phyloP scores from a whole-genome alignment of 2,888 invertebrate genomes.

The Aquatica leii region DNA sequence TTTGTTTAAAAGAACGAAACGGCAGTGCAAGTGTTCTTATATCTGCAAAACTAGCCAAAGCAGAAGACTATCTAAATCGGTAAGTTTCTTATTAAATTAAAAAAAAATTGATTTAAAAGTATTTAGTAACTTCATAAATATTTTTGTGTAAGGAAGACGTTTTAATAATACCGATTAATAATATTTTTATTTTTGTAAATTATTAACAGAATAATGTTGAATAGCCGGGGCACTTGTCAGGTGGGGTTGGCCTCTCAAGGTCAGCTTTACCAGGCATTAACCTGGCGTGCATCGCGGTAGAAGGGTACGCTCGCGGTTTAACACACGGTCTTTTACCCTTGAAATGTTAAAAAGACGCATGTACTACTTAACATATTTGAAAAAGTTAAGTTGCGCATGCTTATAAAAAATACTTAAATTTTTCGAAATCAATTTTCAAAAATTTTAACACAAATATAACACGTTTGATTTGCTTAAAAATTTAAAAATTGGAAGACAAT shows the following conservation, averaged over 20 bases:
- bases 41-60: too few relatives aligned
- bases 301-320: constrained; percentile 36
- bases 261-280: constrained; percentile 55
- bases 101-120: too few relatives aligned
- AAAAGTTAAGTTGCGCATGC: constrained; percentile 22
- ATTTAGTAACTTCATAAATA: too few relatives aligned
- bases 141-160: too few relatives aligned
- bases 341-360: constrained; percentile 20
- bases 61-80: not conserved
- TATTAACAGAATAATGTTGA: constrained; percentile 35
- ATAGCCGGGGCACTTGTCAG: constrained; percentile 39
- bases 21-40: constrained; percentile 34
- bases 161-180: too few relatives aligned
- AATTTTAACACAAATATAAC: too few relatives aligned
- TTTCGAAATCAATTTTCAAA: not conserved
- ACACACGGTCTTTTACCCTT: constrained; percentile 24
- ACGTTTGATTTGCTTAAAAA: too few relatives aligned
- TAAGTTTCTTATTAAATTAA: not conserved
- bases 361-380: constrained; percentile 9
- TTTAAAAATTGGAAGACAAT: too few relatives aligned
- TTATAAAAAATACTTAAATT: not conserved
- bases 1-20: constrained; percentile 9
- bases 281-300: constrained; percentile 48
- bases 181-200: too few relatives aligned
- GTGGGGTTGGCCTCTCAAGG: constrained; percentile 57